Evolutionary conservation across 1,140 invertebrate genomes (phyloP).

Genomic region (Tetragnatha versicolor): DNA sequence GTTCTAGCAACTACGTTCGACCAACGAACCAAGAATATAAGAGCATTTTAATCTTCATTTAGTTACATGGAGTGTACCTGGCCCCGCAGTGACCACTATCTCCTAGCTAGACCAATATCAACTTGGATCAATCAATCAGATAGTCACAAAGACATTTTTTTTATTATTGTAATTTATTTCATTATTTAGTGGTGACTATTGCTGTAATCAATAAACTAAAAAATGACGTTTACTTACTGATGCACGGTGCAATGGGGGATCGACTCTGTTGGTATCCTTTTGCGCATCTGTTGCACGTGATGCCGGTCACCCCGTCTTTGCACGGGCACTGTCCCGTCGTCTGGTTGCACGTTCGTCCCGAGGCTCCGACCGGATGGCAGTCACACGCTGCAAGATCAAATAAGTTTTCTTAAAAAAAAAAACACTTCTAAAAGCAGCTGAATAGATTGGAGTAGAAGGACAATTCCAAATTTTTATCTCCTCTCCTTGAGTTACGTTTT

Average conservation of each 20-base stretch:
- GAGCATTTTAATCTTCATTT: too few relatives aligned
- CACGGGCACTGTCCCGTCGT: slow-evolving; percentile 98
- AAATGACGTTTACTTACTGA: slow-evolving; percentile 73
- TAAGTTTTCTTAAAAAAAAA: too few relatives aligned
- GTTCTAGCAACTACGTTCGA: too few relatives aligned
- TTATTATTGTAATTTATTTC: not conserved
- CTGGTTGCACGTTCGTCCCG: slow-evolving; percentile 97
- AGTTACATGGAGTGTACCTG: too few relatives aligned
- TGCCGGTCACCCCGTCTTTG: slow-evolving; percentile 98
- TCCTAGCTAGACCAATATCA: too few relatives aligned
- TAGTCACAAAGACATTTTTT: not conserved
- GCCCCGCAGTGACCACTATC: too few relatives aligned
- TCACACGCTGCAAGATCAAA: slow-evolving; percentile 94
- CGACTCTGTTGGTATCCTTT: slow-evolving; percentile 97
- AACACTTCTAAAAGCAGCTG: too few relatives aligned
- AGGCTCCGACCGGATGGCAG: slow-evolving; percentile 97
- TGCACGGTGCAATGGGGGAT: slow-evolving; percentile 96
- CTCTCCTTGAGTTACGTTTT: too few relatives aligned
- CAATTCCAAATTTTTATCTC: too few relatives aligned
- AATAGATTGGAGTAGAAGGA: too few relatives aligned
- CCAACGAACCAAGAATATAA: too few relatives aligned
- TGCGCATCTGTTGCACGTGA: slow-evolving; percentile 96
- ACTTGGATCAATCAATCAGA: not conserved
- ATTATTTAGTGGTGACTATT: not conserved
- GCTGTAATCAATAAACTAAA: not conserved